phyloP scores from a whole-genome alignment of 2,797 vertebrate genomes.

The Synaphobranchus kaupii region DNA sequence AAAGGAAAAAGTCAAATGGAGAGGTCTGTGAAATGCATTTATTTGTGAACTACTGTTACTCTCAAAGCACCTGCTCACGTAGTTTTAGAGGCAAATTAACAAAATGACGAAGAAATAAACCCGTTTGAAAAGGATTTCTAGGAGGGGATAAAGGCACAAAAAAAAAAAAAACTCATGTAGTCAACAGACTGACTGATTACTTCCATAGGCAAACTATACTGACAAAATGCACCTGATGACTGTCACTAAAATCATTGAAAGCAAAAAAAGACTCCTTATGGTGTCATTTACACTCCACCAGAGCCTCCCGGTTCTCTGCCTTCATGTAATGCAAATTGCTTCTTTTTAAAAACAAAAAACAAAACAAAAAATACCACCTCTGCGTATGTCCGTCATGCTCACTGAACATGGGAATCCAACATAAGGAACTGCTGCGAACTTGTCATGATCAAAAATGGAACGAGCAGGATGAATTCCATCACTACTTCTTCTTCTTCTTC shows the following conservation, averaged over 20 bases:
- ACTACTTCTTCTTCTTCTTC: slow-evolving; percentile 94
- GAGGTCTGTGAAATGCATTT: background rate
- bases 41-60: background rate
- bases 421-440: background rate
- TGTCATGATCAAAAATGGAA: background rate
- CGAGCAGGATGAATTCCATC: background rate
- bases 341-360: background rate
- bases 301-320: background rate
- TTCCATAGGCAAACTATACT: background rate
- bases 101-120: background rate
- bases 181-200: background rate
- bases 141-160: background rate
- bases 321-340: background rate
- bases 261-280: background rate
- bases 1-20: background rate
- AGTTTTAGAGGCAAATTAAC: background rate
- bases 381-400: background rate
- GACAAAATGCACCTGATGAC: background rate
- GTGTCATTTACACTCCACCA: background rate
- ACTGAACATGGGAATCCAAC: background rate
- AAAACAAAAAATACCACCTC: background rate
- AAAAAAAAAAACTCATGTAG: background rate
- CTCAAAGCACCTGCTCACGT: background rate
- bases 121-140: background rate
- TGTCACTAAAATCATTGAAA: background rate